phyloP scores from a whole-genome alignment of 2,113 vertebrate genomes.

The Desmodus rotundus region DNA sequence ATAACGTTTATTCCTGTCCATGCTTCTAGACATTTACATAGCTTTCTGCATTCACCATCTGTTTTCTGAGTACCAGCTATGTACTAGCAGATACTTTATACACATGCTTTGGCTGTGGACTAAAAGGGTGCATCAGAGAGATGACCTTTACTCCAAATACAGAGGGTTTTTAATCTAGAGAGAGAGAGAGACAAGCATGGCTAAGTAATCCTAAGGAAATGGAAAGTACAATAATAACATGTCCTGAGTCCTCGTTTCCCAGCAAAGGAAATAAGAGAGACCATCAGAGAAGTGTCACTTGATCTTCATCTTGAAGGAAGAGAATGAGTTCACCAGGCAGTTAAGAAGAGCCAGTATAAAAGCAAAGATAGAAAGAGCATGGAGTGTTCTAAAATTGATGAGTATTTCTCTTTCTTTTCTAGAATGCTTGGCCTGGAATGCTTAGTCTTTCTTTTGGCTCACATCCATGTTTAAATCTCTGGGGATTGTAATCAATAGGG shows the following conservation, averaged over 20 bases:
- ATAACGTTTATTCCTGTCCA: background rate
- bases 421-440: background rate
- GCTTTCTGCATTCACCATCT: background rate
- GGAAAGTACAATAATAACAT: background rate
- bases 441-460: background rate
- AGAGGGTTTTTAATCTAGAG: background rate
- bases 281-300: background rate
- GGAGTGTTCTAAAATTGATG: background rate
- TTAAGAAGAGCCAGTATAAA: background rate
- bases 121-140: background rate
- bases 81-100: background rate
- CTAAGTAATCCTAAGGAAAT: background rate
- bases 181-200: background rate
- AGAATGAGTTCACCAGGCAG: background rate
- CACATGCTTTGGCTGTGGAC: background rate
- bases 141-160: background rate
- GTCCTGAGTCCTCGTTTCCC: background rate
- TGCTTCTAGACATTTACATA: background rate
- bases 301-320: background rate
- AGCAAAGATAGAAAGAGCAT: background rate
- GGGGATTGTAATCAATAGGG: background rate
- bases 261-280: background rate
- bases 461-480: background rate
- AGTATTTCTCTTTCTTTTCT: background rate
- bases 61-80: background rate